Evolutionary conservation across 2,113 vertebrate species (phyloP).

Genomic region (Lophura nycthemera): DNA sequence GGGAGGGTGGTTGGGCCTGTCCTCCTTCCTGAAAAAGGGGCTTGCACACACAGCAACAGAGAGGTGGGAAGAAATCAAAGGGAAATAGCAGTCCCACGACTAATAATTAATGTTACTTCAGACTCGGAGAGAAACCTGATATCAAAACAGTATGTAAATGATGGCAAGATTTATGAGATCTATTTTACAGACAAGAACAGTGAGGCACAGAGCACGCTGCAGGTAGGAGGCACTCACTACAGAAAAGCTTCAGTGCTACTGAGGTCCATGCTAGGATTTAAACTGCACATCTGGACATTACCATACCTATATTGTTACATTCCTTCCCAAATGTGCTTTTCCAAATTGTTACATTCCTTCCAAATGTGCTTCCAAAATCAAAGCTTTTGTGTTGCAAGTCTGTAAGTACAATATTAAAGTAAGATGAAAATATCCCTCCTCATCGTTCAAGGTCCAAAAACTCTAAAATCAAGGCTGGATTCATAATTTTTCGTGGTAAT

Average conservation of each 20-base stretch:
- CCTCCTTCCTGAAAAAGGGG: slow-evolving; percentile 32
- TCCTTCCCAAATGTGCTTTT: neutral
- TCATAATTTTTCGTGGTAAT: neutral
- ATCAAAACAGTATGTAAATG: slow-evolving; percentile 68
- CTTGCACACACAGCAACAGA: neutral
- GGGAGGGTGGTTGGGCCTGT: slow-evolving; percentile 30
- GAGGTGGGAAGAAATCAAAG: slow-evolving; percentile 59
- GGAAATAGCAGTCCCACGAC: slow-evolving; percentile 49
- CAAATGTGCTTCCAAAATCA: neutral
- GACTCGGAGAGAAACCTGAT: slow-evolving; percentile 35
- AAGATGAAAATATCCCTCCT: neutral
- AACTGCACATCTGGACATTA: neutral
- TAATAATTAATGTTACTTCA: slow-evolving; percentile 65
- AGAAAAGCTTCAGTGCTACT: neutral
- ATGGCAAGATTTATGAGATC: slow-evolving; percentile 36
- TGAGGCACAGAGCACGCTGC: neutral
- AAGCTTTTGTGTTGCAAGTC: neutral
- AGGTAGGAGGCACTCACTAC: neutral
- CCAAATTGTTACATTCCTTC: neutral
- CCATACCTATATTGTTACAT: rapidly evolving
- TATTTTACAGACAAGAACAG: slow-evolving; percentile 15
- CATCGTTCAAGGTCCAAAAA: neutral
- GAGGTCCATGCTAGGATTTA: neutral
- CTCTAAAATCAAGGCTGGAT: neutral
- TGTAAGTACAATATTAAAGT: neutral